These are phyloP conservation scores for Rotaria sp. DNA, from an alignment of 2,888 invertebrate genomes.

Conservation along the genomic window DNA sequence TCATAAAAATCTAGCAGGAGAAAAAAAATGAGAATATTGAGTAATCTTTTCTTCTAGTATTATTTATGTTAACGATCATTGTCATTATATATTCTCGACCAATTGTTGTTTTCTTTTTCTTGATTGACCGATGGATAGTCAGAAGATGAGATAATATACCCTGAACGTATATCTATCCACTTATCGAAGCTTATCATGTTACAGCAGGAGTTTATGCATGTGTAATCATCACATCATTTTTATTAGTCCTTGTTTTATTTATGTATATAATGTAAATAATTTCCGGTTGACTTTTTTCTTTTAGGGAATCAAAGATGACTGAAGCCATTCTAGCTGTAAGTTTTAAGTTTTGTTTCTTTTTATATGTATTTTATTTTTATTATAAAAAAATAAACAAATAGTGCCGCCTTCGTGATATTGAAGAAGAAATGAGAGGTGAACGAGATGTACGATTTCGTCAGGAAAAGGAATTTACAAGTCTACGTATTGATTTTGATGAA, in stretches of 20 bases:
- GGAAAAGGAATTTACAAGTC: conserved; percentile 37
- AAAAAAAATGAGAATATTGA: neutral
- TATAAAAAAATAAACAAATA: neutral
- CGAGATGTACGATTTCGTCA: conserved; percentile 36
- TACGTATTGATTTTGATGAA: conserved; percentile 37
- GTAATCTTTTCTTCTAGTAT: neutral
- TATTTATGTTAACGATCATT: neutral
- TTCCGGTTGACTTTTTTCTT: neutral
- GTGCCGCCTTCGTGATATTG: conserved; percentile 38
- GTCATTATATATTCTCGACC: neutral
- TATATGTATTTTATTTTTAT: neutral
- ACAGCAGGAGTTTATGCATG: neutral
- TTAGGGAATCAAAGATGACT: conserved; percentile 12
- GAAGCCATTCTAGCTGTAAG: conserved; percentile 21
- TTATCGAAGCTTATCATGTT: neutral
- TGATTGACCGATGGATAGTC: neutral
- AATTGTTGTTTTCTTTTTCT: neutral
- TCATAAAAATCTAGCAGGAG: neutral
- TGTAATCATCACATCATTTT: neutral
- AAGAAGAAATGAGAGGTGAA: conserved; percentile 38
- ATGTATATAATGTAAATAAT: neutral
- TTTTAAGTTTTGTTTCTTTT: neutral
- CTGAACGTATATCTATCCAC: neutral
- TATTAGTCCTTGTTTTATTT: neutral
- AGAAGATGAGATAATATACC: neutral